Conservation (phyloP, 2,113 vertebrate species). For the Parotia lawesii region DNA sequence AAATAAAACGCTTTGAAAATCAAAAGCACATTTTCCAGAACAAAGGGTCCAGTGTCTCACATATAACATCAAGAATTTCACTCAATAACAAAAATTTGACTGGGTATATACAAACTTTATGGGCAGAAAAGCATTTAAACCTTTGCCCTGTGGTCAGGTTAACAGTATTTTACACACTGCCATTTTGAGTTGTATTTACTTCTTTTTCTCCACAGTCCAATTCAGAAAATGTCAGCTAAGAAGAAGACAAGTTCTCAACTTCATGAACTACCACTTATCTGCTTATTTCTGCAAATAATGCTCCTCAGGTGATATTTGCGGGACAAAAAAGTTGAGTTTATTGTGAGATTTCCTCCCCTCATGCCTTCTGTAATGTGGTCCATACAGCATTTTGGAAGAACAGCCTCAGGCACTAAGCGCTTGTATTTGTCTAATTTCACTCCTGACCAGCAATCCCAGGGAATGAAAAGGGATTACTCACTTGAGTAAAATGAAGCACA, state of each 20-base stretch:
- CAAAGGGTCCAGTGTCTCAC: background rate
- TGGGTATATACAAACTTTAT: background rate
- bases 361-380: background rate
- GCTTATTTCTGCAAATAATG: background rate
- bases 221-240: background rate
- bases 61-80: background rate
- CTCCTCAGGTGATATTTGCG: background rate
- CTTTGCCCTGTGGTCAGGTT: background rate
- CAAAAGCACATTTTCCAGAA: background rate
- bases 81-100: background rate
- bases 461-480: background rate
- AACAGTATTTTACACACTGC: background rate
- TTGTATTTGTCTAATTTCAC: background rate
- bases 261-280: background rate
- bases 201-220: background rate
- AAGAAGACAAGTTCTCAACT: background rate
- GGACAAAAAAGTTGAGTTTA: background rate
- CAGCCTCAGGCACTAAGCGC: background rate
- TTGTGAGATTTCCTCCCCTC: background rate
- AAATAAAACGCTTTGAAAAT: background rate
- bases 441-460: background rate
- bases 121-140: background rate
- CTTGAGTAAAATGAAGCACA: background rate
- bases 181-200: background rate
- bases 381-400: background rate